phyloP scores from a whole-genome alignment of 2,797 vertebrate species.

The Labroides dimidiatus region DNA sequence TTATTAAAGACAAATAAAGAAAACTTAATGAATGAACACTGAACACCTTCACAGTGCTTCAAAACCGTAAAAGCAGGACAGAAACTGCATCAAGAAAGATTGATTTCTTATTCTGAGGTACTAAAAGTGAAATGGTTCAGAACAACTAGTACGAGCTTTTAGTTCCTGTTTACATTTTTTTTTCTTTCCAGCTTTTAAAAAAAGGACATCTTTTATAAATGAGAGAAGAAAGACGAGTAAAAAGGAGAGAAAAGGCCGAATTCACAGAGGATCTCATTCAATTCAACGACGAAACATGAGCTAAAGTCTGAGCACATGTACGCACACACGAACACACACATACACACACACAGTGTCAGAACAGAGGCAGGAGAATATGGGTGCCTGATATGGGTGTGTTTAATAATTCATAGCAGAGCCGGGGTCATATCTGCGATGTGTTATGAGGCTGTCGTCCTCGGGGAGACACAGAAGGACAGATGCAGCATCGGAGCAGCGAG shows the following conservation, averaged over 20 bases:
- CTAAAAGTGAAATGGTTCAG: too few species aligned
- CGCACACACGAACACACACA: not conserved
- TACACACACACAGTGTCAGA: conserved; percentile 4
- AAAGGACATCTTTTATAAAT: conserved; percentile 23
- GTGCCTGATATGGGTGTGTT: conserved; percentile 56
- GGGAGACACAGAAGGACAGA: conserved; percentile 66
- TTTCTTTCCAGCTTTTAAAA: conserved; percentile 1
- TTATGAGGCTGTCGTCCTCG: conserved; percentile 63
- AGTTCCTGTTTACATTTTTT: conserved; percentile 22
- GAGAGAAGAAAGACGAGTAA: conserved; percentile 3
- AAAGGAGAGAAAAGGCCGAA: conserved; percentile 1
- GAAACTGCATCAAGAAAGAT: not conserved
- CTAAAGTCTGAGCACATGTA: conserved; percentile 33
- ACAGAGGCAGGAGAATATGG: conserved; percentile 37
- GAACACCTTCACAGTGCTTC: not conserved
- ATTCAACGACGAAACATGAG: conserved; percentile 39
- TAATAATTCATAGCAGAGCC: conserved; percentile 73
- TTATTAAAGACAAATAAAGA: too few species aligned
- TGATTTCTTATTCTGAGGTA: not conserved
- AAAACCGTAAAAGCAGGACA: not conserved
- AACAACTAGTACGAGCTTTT: not conserved
- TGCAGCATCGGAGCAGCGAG: conserved; percentile 30
- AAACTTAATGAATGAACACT: too few species aligned
- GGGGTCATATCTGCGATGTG: conserved; percentile 59
- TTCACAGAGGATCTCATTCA: conserved; percentile 24